Evolutionary conservation across 2,113 vertebrate genomes (phyloP).

Genomic region (Nyctereutes procyonoides): DNA sequence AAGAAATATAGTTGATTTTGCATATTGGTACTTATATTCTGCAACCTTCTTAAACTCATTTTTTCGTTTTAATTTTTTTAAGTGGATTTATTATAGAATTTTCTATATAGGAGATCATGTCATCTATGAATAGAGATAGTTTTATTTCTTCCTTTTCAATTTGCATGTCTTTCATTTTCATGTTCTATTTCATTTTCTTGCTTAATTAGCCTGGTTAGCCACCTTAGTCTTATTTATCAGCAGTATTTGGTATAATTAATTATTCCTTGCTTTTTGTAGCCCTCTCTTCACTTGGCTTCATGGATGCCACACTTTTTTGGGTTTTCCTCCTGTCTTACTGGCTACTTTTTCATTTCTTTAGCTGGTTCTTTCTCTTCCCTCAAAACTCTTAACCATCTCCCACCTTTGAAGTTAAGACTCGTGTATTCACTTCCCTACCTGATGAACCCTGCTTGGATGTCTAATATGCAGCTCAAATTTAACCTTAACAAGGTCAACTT

Average conservation of each 20-base stretch:
- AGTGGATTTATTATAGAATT: neutral
- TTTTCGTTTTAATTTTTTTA: constrained; percentile 1
- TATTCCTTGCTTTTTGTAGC: neutral
- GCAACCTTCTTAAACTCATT: neutral
- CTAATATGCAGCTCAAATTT: neutral
- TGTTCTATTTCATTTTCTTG: neutral
- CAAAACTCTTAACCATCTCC: neutral
- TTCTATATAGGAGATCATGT: neutral
- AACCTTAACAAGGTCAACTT: neutral
- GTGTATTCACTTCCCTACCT: neutral
- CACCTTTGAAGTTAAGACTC: neutral
- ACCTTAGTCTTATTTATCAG: neutral
- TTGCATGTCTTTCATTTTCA: neutral
- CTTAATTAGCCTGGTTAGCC: neutral
- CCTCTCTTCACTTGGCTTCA: neutral
- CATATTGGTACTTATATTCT: neutral
- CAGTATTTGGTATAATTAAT: neutral
- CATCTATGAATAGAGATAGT: neutral
- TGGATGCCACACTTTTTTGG: neutral
- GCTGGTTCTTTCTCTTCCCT: neutral
- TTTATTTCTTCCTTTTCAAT: constrained; percentile 10
- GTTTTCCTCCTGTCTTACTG: neutral
- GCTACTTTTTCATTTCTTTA: neutral
- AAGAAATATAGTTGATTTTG: constrained; percentile 7
- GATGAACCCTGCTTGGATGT: neutral